These are phyloP conservation scores for Notolepis coatsorum DNA, from an alignment of 2,797 vertebrate species.

Conservation along the genomic window DNA sequence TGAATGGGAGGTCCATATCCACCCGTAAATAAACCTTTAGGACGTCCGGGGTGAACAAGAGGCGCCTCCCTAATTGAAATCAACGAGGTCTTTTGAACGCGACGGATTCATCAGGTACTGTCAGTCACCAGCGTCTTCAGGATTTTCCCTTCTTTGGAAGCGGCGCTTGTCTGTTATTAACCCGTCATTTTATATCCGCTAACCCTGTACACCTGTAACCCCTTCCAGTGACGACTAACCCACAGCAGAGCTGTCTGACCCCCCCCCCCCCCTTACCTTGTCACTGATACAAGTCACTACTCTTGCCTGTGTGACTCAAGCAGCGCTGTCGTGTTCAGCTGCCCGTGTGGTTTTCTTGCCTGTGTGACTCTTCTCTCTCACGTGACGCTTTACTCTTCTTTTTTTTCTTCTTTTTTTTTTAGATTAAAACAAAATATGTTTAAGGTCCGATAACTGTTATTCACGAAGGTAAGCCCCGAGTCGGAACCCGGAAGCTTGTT, in stretches of 20 bases:
- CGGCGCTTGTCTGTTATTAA: not conserved
- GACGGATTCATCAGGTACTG: slow-evolving; percentile 35
- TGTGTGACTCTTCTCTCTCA: slow-evolving; percentile 66
- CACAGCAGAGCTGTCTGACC: slow-evolving; percentile 34
- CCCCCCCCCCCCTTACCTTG: not conserved
- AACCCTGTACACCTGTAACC: slow-evolving; percentile 20
- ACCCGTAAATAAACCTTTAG: too few relatives aligned
- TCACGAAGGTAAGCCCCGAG: slow-evolving; percentile 90
- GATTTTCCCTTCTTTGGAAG: too few relatives aligned
- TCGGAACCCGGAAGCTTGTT: slow-evolving; percentile 53
- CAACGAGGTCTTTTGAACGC: too few relatives aligned
- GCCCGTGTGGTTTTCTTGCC: slow-evolving; percentile 41
- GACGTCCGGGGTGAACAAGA: too few relatives aligned
- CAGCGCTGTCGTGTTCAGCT: slow-evolving; percentile 47
- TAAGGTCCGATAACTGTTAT: slow-evolving; percentile 84
- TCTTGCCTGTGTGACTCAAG: too few relatives aligned
- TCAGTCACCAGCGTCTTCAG: slow-evolving; percentile 22
- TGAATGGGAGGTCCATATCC: too few relatives aligned
- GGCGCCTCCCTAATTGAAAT: too few relatives aligned
- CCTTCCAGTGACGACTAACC: slow-evolving; percentile 1
- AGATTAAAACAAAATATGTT: slow-evolving; percentile 84
- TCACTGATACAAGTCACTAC: not conserved
- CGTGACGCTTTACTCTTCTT: slow-evolving; percentile 77
- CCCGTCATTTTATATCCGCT: slow-evolving; percentile 23
- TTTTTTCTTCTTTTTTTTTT: slow-evolving; percentile 73